Base-by-base conservation (phyloP, 2,888 invertebrate species). In the Agrilus biguttatus region DNA sequence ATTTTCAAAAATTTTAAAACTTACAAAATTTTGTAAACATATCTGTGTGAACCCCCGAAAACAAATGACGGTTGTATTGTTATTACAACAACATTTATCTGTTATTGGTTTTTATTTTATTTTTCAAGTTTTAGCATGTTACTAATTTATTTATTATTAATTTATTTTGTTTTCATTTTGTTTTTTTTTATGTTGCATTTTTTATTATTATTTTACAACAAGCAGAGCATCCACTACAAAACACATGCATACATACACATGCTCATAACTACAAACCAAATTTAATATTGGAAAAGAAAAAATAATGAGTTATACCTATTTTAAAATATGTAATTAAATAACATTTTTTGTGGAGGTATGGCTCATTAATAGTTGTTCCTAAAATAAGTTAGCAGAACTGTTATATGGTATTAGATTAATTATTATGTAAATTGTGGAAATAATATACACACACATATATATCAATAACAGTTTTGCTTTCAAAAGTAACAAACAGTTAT, bases 41-140 rank as follows among this genome's bases (percentile, higher is more conserved):
- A 44, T 42, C 46, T 45, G 37, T 54, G 54, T 54, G 51, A 58
- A 55, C 58, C 61, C 61, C 63, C 63, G 56, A 51, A 56, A 55
- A 57, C 57, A 64, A 62, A 58, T 63, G 63, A 64, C 63, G 62
- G 61, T 59, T 57, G 37, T 43, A 41, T 40, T 36, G 37, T 48
- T 49, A 37, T 46, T 46, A 47, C 50, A 47, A 47, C 50, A 47
- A 50, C 49, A 46, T 49, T 51, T 51, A 51, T 52, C 41, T 49
- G 53, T 55, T 47, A 45, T 40, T 49, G 39, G 34, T 45, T 46
- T 51, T 53, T 48, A 49, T 50, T 55, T 49, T 48, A 54, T 53
- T 52, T 55, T 62, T 59, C 61, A 63, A 63, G 64, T 63, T 62
- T 60, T 62, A 63, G 66, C 66, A 66, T 66, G 65, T 55, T 51